Evolutionary conservation across 2,888 invertebrate genomes (phyloP), one percentile per base, ranked within the genome.

Genomic region (Macrosoma leucophasiata): DNA sequence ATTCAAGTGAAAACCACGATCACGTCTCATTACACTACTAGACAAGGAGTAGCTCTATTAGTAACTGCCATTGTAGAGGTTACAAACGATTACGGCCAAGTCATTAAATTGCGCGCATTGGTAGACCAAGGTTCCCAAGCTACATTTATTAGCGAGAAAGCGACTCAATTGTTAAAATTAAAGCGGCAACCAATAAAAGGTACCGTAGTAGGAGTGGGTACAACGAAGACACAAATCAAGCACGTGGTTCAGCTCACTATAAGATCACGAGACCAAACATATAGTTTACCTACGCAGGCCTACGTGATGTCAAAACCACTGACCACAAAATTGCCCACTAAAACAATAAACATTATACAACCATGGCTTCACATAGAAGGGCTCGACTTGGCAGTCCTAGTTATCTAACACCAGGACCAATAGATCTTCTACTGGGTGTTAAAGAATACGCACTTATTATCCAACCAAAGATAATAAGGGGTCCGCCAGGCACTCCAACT

Each of bases 391-490:
- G 46, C 48, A 12, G 50, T 33, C 43, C 43, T 19, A 28, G 18
- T 2, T 55, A 28, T 22, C 13, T 32, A 10, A 24, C 13, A 19
- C 33, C 46, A 34, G 52, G 50, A 4, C 8, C 33, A 7, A 29
- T 55, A 4, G 54, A 56, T 25, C 12, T 56, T 23, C 33, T 54
- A 1, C 33, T 55, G 5, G 46, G 52, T 13, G 47, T 52, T 7
- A 12, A 32, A 9, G 36, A 14, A 17, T 28, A 12, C 12, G 35
- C 21, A 10, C 18, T 13, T 19, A 36, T 31, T 12, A 10, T 31
- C 9, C 17, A 31, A 17, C 8, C 11, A 4, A 25, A 24, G 6
- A 7, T 33, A 13, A 37, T 44, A 13, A 39, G 36, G 13, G 41
- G 42, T 32, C 41, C 47, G 5, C 37, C 41, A 20, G 45, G 45